Evolutionary conservation across 2,113 vertebrate species (phyloP).

Genomic region (Hassar affinis): DNA sequence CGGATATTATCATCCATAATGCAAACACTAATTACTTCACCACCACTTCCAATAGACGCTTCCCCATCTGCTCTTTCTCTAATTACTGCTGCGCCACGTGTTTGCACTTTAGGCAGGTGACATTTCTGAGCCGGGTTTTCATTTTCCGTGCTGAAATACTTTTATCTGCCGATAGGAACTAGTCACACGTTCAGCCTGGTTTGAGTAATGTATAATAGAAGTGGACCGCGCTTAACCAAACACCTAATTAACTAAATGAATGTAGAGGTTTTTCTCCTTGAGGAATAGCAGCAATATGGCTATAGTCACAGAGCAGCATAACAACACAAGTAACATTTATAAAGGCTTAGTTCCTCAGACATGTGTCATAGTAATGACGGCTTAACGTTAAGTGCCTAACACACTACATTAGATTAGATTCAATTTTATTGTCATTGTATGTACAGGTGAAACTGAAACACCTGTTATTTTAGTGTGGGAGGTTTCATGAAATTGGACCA

Average conservation of each 20-base stretch:
- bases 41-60: constrained; percentile 22
- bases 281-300: background rate
- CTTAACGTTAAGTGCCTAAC: background rate
- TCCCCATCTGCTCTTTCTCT: constrained; percentile 17
- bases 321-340: background rate
- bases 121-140: constrained; percentile 8
- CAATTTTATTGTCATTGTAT: no score
- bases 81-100: constrained; percentile 11
- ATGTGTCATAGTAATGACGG: background rate
- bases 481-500: no score
- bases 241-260: background rate
- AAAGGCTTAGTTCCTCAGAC: background rate
- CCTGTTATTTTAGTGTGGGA: no score
- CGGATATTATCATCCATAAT: constrained; percentile 41
- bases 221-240: background rate
- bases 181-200: background rate
- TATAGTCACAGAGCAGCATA: background rate
- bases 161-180: constrained; percentile 10
- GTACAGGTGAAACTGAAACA: no score
- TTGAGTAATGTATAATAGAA: background rate
- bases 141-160: background rate
- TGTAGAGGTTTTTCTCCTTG: background rate
- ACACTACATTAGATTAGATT: background rate
- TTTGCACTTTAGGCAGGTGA: constrained; percentile 36
- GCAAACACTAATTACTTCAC: constrained; percentile 46